Percentiles rank a stretch among this genome's conserved stretches.
These are phyloP conservation scores for Hipposideros larvatus DNA, from an alignment of 2,797 vertebrate genomes.

Conservation along the genomic window DNA sequence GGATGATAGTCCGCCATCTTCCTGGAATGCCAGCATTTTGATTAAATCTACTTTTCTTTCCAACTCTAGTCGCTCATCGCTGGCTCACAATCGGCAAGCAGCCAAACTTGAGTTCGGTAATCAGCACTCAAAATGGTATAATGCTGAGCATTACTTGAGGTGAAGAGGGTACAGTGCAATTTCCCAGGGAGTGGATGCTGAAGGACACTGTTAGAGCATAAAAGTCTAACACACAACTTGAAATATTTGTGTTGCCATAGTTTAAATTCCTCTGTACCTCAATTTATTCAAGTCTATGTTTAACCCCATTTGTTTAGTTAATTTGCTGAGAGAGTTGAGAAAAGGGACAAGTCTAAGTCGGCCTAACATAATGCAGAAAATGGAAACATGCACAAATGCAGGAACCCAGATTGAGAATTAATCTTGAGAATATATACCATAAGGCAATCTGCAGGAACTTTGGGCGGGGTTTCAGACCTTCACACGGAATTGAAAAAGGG, in stretches of 20 bases:
- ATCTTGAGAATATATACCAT: not conserved
- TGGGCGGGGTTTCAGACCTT: not conserved
- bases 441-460: not conserved
- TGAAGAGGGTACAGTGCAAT: too few species aligned
- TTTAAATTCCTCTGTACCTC: not conserved
- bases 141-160: not conserved
- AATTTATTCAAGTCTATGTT: not conserved
- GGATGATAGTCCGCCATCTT: too few species aligned
- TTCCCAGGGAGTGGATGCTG: not conserved
- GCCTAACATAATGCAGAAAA: not conserved
- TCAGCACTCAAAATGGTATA: not conserved
- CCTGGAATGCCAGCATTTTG: too few species aligned
- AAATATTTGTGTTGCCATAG: not conserved
- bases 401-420: not conserved
- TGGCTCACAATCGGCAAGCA: too few species aligned
- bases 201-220: not conserved
- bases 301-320: not conserved
- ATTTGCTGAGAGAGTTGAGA: not conserved
- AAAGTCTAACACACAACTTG: fast-evolving
- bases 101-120: too few species aligned
- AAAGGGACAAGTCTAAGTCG: not conserved
- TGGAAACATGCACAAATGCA: not conserved
- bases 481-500: not conserved
- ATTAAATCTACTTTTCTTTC: too few species aligned
- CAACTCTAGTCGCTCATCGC: too few species aligned